phyloP scores from a whole-genome alignment of 2,113 vertebrate genomes.

The Gambusia affinis region DNA sequence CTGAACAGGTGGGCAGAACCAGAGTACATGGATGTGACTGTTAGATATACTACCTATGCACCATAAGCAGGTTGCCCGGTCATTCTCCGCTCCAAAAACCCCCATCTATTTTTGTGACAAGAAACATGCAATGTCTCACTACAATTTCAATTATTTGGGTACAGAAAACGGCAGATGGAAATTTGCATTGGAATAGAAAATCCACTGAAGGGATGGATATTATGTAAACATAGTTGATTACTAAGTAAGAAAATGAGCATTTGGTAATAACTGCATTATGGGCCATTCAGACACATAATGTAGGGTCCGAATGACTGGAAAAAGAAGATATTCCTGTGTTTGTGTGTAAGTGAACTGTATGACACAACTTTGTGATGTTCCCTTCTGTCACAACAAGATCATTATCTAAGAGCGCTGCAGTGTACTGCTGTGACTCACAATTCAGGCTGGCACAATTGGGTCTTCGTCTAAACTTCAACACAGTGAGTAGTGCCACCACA shows the following conservation, averaged over 20 bases:
- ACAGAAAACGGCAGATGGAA: too few species aligned
- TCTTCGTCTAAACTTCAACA: neutral
- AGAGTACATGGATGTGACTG: too few species aligned
- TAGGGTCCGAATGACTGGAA: neutral
- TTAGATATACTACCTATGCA: too few species aligned
- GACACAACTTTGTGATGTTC: slow-evolving; percentile 5
- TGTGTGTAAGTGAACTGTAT: neutral
- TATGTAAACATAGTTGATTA: neutral
- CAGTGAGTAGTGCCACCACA: neutral
- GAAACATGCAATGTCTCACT: neutral
- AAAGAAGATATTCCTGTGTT: neutral
- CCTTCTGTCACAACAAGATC: slow-evolving; percentile 5
- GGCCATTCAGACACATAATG: neutral
- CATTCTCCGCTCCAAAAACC: neutral
- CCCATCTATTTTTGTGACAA: neutral
- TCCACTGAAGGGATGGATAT: neutral
- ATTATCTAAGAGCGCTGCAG: neutral
- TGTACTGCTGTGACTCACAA: neutral
- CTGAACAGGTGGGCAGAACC: too few species aligned
- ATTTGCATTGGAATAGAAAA: too few species aligned
- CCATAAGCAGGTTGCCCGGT: too few species aligned
- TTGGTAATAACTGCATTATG: neutral
- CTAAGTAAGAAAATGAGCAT: neutral
- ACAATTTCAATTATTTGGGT: neutral
- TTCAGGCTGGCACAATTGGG: neutral